phyloP scores from a whole-genome alignment of 2,113 vertebrate species.

The Galemys pyrenaicus region DNA sequence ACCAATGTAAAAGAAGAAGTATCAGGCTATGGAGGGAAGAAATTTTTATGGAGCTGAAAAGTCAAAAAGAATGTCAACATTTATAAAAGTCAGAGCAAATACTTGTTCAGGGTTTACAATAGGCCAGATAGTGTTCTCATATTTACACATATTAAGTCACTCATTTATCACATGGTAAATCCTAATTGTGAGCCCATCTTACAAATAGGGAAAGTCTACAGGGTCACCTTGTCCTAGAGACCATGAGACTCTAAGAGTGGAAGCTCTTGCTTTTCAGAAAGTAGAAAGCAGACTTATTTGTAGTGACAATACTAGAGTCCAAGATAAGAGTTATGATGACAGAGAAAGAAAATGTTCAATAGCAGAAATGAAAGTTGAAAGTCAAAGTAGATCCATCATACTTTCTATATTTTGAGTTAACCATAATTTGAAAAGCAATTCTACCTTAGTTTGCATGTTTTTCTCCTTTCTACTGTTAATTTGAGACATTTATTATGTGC shows the following conservation, averaged over 20 bases:
- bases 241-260: too few relatives aligned
- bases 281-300: too few relatives aligned
- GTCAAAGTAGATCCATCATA: not conserved
- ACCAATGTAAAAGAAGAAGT: not conserved
- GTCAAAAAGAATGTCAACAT: too few relatives aligned
- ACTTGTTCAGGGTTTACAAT: too few relatives aligned
- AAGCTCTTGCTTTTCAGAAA: too few relatives aligned
- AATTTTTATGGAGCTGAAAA: not conserved
- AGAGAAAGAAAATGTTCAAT: not conserved
- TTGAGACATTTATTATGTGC: not conserved
- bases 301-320: not conserved
- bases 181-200: too few relatives aligned
- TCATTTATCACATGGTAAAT: too few relatives aligned
- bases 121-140: too few relatives aligned
- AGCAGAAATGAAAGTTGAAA: constrained; percentile 31
- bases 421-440: constrained; percentile 39
- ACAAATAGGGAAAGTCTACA: too few relatives aligned
- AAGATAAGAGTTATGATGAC: not conserved
- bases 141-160: too few relatives aligned
- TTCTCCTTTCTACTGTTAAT: constrained; percentile 40
- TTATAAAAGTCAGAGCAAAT: too few relatives aligned
- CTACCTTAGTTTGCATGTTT: constrained; percentile 26
- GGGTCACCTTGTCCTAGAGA: too few relatives aligned
- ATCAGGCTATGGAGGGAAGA: not conserved
- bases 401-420: not conserved